phyloP scores from a whole-genome alignment of 1,140 invertebrate genomes.

The Zophobas atratus region DNA sequence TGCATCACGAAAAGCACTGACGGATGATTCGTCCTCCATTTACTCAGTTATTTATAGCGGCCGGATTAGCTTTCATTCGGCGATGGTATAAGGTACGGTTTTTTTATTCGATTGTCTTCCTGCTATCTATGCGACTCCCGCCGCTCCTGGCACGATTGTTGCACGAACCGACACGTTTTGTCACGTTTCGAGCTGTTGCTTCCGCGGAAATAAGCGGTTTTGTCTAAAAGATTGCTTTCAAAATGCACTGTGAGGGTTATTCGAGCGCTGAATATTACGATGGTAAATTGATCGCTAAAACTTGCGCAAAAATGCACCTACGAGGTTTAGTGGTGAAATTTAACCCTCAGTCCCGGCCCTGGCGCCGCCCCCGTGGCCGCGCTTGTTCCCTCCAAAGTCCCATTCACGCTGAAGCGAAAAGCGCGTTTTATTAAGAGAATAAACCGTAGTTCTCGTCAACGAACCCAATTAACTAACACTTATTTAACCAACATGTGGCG shows the following conservation, averaged over 20 bases:
- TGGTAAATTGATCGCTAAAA: not conserved
- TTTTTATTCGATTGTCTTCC: slow-evolving; percentile 34
- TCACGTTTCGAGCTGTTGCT: slow-evolving; percentile 39
- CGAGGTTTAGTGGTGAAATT: not conserved
- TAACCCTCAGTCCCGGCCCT: not conserved
- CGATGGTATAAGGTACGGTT: slow-evolving; percentile 38
- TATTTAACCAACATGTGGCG: slow-evolving; percentile 52
- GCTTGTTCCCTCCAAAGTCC: not conserved
- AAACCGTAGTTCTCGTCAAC: slow-evolving; percentile 49
- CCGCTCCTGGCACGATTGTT: slow-evolving; percentile 39
- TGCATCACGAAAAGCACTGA: slow-evolving; percentile 50
- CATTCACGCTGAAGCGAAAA: not conserved
- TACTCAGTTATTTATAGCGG: slow-evolving; percentile 47
- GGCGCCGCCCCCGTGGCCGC: not conserved
- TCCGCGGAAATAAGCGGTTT: slow-evolving; percentile 21
- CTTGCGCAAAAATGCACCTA: not conserved
- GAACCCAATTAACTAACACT: slow-evolving; percentile 51
- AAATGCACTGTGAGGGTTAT: slow-evolving; percentile 5
- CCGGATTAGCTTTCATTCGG: slow-evolving; percentile 33
- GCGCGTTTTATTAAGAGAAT: slow-evolving; percentile 35
- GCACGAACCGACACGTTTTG: slow-evolving; percentile 33
- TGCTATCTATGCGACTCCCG: slow-evolving; percentile 37
- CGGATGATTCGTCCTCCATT: slow-evolving; percentile 51
- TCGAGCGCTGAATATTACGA: not conserved
- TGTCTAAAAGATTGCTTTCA: slow-evolving; percentile 28